A percentile compares a stretch with the other conserved stretches of the same genome.
Conservation (phyloP, 2,113 vertebrate species). For the Prionailurus bengalensis region DNA sequence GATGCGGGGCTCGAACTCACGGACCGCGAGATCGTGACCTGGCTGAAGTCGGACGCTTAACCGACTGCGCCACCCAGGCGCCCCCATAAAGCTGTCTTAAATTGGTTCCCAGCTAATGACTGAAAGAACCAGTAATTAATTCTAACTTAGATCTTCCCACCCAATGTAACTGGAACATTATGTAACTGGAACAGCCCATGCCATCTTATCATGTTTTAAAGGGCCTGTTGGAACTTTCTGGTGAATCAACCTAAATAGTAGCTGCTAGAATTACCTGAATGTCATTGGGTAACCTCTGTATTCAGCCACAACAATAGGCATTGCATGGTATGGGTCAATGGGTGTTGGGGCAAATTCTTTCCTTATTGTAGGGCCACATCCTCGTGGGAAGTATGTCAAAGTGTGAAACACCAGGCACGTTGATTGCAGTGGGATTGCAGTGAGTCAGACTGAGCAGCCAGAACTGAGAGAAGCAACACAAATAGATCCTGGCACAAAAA, state of each 20-base stretch:
- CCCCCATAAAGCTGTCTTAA: background rate
- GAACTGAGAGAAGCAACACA: background rate
- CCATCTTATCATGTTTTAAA: background rate
- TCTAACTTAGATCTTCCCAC: slow-evolving; percentile 33
- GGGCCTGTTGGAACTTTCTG: background rate
- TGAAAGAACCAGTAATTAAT: slow-evolving; percentile 51
- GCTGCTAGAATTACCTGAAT: background rate
- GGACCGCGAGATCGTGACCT: too few species aligned
- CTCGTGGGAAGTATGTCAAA: background rate
- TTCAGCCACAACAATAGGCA: background rate
- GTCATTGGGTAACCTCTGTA: background rate
- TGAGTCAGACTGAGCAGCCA: background rate
- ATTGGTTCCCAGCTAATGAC: background rate
- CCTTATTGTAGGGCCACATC: background rate
- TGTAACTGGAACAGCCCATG: background rate
- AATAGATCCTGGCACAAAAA: background rate
- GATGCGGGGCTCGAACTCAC: too few species aligned
- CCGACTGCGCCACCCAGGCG: too few species aligned
- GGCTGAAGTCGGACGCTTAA: too few species aligned
- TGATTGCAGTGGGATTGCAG: background rate
- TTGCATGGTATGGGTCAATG: background rate
- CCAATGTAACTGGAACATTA: slow-evolving; percentile 36
- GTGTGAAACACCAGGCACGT: background rate
- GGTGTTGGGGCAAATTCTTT: background rate
- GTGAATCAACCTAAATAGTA: background rate